Base-by-base conservation (phyloP, 2,888 invertebrate species). In the Agrenia bidenticulata region DNA sequence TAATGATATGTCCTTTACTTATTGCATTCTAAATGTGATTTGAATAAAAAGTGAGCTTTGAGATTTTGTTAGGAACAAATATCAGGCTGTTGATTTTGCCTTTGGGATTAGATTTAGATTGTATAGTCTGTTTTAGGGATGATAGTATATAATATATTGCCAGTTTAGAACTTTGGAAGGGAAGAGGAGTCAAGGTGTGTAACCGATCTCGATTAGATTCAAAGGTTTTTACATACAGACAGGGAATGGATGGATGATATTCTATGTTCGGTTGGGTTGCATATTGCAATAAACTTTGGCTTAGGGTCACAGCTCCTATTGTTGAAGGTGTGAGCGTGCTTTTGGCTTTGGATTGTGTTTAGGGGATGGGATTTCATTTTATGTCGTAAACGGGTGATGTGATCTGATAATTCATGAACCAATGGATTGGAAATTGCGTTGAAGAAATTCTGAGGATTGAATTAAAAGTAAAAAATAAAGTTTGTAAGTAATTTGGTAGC, bases 261-360 rank as follows among this genome's bases (percentile, higher is more conserved):
- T 45, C 45, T 45, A 45, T 45, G 9, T 45, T 11, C 19, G 45
- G 45, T 17, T 45, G 45, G 45, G 45, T 45, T 15, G 15, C 15
- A 17, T 19, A 45, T 19, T 17, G 19, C 15, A 45, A 19, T 45
- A 45, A 19, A 45, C 9, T 19, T 45, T 19, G 5, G 45, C 9
- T 15, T 19, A 45, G 45, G 45, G 45, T 45, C 45, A 45, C 9
- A 45, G 45, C 45, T 45, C n/a, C n/a, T n/a, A 45, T 45, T 45
- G 45, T 45, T 45, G 15, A 57, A 57, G 56, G 56, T 57, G 56
- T 57, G 37, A 57, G 41, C 39, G 56, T 57, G 56, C 41, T 21
- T 57, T 57, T 57, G 45, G 45, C 45, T 17, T 45, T 19, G 32
- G 32, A 32, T 32, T 32, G 4, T 32, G 4, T 7, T 32, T 32